Conservation (phyloP, 2,888 invertebrate genomes). For the Epinotia nisella region DNA sequence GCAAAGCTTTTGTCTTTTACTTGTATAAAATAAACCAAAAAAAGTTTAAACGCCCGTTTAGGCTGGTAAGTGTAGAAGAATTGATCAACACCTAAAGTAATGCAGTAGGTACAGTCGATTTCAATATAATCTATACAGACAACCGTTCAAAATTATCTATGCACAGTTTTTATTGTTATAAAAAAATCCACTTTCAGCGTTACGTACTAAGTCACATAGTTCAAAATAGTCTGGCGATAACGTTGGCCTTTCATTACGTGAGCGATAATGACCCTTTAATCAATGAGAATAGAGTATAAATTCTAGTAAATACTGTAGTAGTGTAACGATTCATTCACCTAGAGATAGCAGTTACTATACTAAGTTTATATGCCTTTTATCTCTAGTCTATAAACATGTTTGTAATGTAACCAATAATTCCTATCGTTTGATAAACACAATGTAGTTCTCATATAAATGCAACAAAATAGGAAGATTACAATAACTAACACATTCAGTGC, state of each 20-base stretch:
- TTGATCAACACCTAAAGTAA: too few species aligned
- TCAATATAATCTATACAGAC: too few species aligned
- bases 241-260: not conserved
- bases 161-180: too few species aligned
- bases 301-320: not conserved
- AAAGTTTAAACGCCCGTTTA: too few species aligned
- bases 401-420: constrained; percentile 15
- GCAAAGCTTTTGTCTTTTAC: too few species aligned
- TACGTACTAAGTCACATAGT: not conserved
- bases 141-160: too few species aligned
- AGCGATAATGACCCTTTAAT: not conserved
- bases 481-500: too few species aligned
- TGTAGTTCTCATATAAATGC: not conserved
- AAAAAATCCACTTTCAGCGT: constrained; percentile 12
- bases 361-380: constrained; percentile 13
- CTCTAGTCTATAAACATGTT: constrained; percentile 21
- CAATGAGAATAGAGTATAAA: not conserved
- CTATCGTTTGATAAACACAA: constrained; percentile 9
- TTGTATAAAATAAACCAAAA: too few species aligned
- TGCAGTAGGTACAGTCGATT: too few species aligned
- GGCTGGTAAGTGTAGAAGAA: too few species aligned
- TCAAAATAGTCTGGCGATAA: not conserved
- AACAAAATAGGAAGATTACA: too few species aligned
- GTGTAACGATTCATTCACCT: constrained; percentile 4
- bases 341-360: constrained; percentile 10